Evolutionary conservation across 2,113 vertebrate genomes (phyloP).

Genomic region (Oreochromis niloticus): DNA sequence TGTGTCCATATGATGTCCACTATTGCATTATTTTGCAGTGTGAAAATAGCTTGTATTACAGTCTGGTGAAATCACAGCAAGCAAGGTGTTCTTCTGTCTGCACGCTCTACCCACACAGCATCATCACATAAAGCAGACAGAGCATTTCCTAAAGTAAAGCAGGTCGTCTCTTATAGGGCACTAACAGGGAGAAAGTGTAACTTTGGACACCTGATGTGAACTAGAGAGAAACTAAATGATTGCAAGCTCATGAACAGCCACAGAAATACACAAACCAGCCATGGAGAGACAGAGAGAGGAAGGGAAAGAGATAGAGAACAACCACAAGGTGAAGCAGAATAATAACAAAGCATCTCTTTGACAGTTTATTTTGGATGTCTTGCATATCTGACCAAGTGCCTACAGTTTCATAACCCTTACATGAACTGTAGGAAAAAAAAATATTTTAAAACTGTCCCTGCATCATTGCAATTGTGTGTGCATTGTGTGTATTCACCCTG

Average conservation of each 20-base stretch:
- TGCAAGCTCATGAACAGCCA: background rate
- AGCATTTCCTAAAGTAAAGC: background rate
- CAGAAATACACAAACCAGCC: background rate
- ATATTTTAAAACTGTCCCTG: background rate
- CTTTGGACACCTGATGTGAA: background rate
- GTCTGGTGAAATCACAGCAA: background rate
- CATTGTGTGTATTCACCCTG: background rate
- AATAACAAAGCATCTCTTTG: background rate
- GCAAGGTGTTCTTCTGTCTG: background rate
- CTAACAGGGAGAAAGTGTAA: background rate
- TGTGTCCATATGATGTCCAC: background rate
- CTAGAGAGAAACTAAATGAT: background rate
- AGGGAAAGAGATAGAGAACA: background rate
- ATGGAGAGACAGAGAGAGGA: background rate
- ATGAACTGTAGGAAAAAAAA: background rate
- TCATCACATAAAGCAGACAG: background rate
- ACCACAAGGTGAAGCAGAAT: background rate
- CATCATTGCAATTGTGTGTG: background rate
- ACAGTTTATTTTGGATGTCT: background rate
- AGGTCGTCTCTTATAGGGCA: fast-evolving
- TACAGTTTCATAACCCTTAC: background rate
- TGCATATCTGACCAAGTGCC: background rate
- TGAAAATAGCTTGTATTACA: background rate
- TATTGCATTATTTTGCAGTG: background rate
- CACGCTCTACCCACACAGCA: background rate